phyloP scores from a whole-genome alignment of 2,888 invertebrate genomes.

The Eremobia ochroleuca region DNA sequence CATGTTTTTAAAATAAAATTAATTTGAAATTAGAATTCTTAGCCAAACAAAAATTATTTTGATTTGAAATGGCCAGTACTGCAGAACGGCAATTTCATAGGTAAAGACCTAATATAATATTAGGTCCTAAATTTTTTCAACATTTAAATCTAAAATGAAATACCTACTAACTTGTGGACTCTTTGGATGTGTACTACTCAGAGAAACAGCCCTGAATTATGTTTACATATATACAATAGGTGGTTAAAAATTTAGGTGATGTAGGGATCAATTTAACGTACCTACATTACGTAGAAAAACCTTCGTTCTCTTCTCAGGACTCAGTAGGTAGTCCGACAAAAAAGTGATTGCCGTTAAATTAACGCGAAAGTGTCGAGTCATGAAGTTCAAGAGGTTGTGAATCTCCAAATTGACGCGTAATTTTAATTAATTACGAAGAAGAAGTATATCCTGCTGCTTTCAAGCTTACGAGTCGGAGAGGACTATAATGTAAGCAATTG shows the following conservation, averaged over 20 bases:
- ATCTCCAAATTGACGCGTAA: slow-evolving; percentile 18
- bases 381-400: neutral
- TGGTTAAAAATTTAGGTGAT: neutral
- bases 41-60: too few species aligned
- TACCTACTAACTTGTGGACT: neutral
- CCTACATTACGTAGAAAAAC: too few species aligned
- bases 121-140: neutral
- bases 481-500: neutral
- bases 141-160: neutral
- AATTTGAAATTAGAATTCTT: too few species aligned
- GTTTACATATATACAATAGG: neutral
- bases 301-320: neutral
- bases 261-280: neutral
- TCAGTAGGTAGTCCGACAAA: neutral
- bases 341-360: slow-evolving; percentile 24
- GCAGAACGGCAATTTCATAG: too few species aligned
- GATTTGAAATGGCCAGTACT: too few species aligned
- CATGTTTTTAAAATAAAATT: too few species aligned
- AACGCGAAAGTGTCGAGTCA: slow-evolving; percentile 29
- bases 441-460: neutral
- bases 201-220: neutral
- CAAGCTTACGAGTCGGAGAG: neutral
- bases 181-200: too few species aligned
- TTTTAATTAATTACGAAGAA: neutral
- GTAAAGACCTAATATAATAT: too few species aligned